phyloP scores from a whole-genome alignment of 2,113 vertebrate genomes.

The Globicephala melas region DNA sequence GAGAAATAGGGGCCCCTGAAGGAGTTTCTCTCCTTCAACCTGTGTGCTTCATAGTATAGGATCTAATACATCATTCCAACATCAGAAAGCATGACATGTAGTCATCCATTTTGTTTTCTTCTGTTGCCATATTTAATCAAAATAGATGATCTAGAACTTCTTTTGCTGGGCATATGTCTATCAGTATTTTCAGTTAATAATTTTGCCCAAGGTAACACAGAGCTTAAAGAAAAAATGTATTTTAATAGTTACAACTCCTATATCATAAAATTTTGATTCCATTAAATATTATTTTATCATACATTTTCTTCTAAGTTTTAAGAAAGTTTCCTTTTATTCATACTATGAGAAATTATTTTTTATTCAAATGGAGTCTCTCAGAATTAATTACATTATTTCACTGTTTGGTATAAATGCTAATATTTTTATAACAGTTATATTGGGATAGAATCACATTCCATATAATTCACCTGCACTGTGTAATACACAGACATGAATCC shows the following conservation, averaged over 20 bases:
- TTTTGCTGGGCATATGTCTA: not conserved
- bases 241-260: not conserved
- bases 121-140: slow-evolving; percentile 16
- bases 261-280: not conserved
- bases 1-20: not conserved
- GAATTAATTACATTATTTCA: not conserved
- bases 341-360: not conserved
- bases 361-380: not conserved
- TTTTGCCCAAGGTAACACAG: not conserved
- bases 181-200: not conserved
- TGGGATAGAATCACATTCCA: not conserved
- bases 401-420: not conserved
- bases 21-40: not conserved
- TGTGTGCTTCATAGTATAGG: not conserved
- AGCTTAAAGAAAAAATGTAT: not conserved
- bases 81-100: not conserved
- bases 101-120: not conserved
- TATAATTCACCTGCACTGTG: not conserved
- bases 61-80: not conserved
- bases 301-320: not conserved
- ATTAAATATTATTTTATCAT: not conserved
- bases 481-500: not conserved
- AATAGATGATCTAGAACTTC: not conserved
- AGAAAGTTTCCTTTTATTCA: not conserved
- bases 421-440: not conserved